These are phyloP conservation scores for Archilochus colubris DNA, from an alignment of 2,113 vertebrate genomes.

Conservation along the genomic window DNA sequence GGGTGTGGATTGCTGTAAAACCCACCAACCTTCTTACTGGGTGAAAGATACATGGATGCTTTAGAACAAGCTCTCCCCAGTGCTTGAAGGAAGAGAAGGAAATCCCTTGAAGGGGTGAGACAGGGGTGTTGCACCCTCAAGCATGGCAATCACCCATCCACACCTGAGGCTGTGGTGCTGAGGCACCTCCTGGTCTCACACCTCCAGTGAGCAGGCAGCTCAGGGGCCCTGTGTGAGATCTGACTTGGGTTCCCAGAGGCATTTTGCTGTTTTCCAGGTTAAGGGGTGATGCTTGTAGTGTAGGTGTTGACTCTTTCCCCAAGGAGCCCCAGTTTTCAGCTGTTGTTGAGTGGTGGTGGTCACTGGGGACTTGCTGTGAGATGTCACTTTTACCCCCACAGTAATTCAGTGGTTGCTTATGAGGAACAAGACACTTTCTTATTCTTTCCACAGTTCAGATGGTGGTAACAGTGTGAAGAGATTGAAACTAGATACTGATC, in stretches of 20 bases:
- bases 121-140: not conserved
- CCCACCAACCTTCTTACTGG: not conserved
- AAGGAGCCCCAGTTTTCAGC: not conserved
- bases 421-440: conserved; percentile 9
- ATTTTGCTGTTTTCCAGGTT: not conserved
- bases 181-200: not conserved
- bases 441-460: conserved; percentile 83
- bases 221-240: not conserved
- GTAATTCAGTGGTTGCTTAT: not conserved
- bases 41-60: not conserved
- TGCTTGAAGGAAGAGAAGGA: not conserved
- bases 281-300: not conserved
- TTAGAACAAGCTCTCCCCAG: not conserved
- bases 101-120: not conserved
- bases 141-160: rapidly evolving
- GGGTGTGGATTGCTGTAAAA: not conserved
- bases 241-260: not conserved
- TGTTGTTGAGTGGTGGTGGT: not conserved
- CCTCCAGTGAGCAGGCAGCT: not conserved
- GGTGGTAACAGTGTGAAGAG: conserved; percentile 90
- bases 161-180: not conserved
- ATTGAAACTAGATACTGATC: conserved; percentile 85
- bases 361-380: not conserved
- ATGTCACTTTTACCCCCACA: not conserved
- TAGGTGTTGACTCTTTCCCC: not conserved